Percentiles rank a stretch among this genome's conserved stretches.
phyloP scores from a whole-genome alignment of 2,888 invertebrate genomes.

The Diloba caeruleocephala region DNA sequence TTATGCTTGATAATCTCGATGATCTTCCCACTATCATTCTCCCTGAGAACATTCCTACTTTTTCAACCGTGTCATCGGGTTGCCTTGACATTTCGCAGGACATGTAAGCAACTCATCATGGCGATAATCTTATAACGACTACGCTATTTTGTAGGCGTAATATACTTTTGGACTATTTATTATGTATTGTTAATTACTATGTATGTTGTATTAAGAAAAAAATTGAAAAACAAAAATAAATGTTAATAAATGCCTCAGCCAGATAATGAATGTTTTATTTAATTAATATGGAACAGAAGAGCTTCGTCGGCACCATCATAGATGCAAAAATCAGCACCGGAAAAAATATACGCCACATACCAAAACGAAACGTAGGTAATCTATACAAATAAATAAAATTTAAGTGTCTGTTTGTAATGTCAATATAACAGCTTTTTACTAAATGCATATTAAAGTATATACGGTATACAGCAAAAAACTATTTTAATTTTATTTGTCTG shows the following conservation, averaged over 20 bases:
- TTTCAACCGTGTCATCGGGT: conserved; percentile 80
- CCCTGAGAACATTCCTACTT: conserved; percentile 78
- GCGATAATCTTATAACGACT: conserved; percentile 89
- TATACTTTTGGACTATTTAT: conserved; percentile 90
- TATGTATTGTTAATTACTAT: conserved; percentile 90
- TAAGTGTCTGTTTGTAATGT: too few relatives aligned
- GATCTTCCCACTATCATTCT: conserved; percentile 54
- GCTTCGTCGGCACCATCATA: too few relatives aligned
- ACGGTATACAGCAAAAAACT: too few relatives aligned
- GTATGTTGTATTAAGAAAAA: conserved; percentile 89
- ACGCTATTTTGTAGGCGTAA: conserved; percentile 89
- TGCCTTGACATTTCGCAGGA: conserved; percentile 80
- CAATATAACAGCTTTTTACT: too few relatives aligned
- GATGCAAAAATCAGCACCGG: too few relatives aligned
- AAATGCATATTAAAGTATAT: too few relatives aligned
- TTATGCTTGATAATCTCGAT: conserved; percentile 40
- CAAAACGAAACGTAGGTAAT: too few relatives aligned
- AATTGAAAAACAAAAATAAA: conserved; percentile 87
- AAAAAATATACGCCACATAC: too few relatives aligned
- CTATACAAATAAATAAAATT: too few relatives aligned
- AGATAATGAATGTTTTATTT: conserved; percentile 79
- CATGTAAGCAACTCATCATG: conserved; percentile 84
- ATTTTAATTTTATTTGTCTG: too few relatives aligned
- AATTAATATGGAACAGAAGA: too few relatives aligned
- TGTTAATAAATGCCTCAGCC: conserved; percentile 90